Conservation (phyloP, 2,888 invertebrate species). For the Coenonympha glycerion region DNA sequence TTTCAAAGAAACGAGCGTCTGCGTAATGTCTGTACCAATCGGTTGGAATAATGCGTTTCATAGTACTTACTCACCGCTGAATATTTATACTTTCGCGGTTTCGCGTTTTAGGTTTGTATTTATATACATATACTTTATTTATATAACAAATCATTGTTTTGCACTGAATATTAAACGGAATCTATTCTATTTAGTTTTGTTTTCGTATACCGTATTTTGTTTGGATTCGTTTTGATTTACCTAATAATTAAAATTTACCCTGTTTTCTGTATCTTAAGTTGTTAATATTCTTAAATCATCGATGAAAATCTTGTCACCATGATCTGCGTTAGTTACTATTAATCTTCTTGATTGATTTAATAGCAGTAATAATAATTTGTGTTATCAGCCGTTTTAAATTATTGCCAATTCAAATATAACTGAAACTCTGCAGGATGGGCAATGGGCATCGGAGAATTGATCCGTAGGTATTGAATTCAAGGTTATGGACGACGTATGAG, state of each 20-base stretch:
- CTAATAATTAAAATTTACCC: too few relatives aligned
- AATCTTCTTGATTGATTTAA: too few relatives aligned
- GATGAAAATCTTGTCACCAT: too few relatives aligned
- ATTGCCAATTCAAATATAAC: background rate
- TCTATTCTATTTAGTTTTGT: too few relatives aligned
- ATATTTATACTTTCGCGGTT: constrained; percentile 13
- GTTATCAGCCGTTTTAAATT: background rate
- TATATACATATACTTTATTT: background rate
- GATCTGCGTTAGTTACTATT: too few relatives aligned
- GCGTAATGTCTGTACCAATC: constrained; percentile 38
- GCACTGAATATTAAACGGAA: too few relatives aligned
- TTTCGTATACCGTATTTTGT: too few relatives aligned
- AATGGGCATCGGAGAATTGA: background rate
- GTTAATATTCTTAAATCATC: too few relatives aligned
- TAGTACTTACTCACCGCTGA: constrained; percentile 20
- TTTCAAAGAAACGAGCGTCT: constrained; percentile 41
- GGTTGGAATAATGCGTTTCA: constrained; percentile 24
- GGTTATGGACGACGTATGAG: constrained; percentile 1
- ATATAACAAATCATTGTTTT: too few relatives aligned
- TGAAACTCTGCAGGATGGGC: background rate
- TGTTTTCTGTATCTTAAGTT: too few relatives aligned
- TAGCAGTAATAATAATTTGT: background rate
- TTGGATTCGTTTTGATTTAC: too few relatives aligned
- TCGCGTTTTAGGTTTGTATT: background rate
- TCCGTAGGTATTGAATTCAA: constrained; percentile 4